Percentiles rank a stretch among this genome's conserved stretches.
Conservation (phyloP, 1,140 invertebrate genomes). For the Zaprionus ornatus region DNA sequence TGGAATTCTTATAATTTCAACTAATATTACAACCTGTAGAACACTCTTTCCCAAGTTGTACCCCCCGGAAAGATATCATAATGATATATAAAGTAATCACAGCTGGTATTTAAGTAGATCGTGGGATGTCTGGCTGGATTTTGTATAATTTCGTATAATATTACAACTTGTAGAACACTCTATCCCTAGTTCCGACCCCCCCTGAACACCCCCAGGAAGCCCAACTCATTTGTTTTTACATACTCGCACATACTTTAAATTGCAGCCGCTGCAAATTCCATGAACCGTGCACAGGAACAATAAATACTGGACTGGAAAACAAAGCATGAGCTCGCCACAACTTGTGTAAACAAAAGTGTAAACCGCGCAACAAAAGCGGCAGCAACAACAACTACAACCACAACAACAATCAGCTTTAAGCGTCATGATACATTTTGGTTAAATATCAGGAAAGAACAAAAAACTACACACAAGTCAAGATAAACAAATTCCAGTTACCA, state of each 20-base stretch:
- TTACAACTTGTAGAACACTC: not conserved
- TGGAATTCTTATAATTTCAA: not conserved
- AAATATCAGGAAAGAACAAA: slow-evolving; percentile 67
- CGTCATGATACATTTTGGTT: slow-evolving; percentile 77
- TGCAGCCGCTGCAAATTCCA: slow-evolving; percentile 59
- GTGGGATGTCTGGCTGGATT: not conserved
- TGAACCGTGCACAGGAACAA: slow-evolving; percentile 73
- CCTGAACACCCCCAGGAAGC: no score
- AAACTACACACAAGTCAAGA: slow-evolving; percentile 64
- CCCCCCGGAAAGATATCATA: not conserved
- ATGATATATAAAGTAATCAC: not conserved
- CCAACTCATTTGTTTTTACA: slow-evolving; percentile 51
- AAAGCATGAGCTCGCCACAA: slow-evolving; percentile 55
- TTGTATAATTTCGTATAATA: not conserved
- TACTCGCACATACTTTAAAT: slow-evolving; percentile 55
- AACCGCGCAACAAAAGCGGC: slow-evolving; percentile 28
- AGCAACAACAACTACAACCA: slow-evolving; percentile 40
- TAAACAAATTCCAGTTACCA: slow-evolving; percentile 80
- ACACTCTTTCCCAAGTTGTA: not conserved
- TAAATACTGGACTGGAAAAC: slow-evolving; percentile 67
- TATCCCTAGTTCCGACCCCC: not conserved
- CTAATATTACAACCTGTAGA: not conserved
- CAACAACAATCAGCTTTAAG: slow-evolving; percentile 61
- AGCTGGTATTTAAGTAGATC: not conserved
- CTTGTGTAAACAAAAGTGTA: slow-evolving; percentile 76